These are phyloP conservation scores for Rambutsinella grinnellia DNA, from an alignment of 2,888 invertebrate genomes.

Conservation along the genomic window DNA sequence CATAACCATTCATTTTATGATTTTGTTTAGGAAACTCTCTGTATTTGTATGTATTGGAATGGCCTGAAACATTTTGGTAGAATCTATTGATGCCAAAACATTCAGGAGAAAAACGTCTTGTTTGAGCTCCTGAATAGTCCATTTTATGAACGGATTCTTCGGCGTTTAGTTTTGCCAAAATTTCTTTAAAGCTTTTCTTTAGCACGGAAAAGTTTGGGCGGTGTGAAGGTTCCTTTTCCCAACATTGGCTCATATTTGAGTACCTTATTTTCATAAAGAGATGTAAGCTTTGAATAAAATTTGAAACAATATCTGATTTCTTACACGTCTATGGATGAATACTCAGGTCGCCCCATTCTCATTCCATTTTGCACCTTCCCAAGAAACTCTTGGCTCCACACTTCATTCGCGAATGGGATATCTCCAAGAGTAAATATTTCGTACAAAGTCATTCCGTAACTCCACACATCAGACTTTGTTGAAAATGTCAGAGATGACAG, in stretches of 20 bases:
- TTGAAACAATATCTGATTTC: background rate
- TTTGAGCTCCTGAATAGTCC: too few species aligned
- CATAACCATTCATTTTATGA: too few species aligned
- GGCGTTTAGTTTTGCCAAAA: background rate
- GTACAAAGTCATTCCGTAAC: conserved; percentile 11
- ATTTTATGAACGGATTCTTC: too few species aligned
- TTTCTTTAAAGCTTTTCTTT: background rate
- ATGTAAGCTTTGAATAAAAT: too few species aligned
- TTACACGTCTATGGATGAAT: background rate
- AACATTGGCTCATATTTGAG: background rate
- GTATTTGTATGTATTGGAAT: too few species aligned
- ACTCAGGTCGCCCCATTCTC: conserved; percentile 4
- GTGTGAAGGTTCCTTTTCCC: background rate
- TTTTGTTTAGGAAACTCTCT: too few species aligned
- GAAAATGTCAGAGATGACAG: conserved; percentile 1
- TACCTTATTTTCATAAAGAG: background rate
- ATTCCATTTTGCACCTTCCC: background rate
- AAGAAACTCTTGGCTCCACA: background rate
- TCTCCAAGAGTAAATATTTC: conserved; percentile 18
- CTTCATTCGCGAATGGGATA: background rate
- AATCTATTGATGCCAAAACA: too few species aligned
- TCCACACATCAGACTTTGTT: conserved; percentile 16
- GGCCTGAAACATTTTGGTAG: too few species aligned
- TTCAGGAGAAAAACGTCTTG: too few species aligned
- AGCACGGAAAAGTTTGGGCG: background rate